A percentile compares a stretch with the other conserved stretches of the same genome.
These are phyloP conservation scores for Camptogramma bilineatum DNA, from an alignment of 2,888 invertebrate species.

Conservation along the genomic window DNA sequence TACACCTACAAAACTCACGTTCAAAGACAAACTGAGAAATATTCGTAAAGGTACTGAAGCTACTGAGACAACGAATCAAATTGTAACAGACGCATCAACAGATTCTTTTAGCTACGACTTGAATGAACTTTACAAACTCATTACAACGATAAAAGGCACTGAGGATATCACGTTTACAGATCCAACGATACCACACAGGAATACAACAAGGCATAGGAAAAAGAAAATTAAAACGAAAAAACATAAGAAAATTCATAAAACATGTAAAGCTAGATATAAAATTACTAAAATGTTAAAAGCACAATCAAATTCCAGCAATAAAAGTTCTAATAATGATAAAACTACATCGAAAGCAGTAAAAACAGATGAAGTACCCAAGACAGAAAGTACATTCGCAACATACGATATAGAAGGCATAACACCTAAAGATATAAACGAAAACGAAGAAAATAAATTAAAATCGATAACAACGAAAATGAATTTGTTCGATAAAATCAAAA, in stretches of 20 bases:
- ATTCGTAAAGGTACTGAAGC: neutral
- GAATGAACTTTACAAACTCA: conserved; percentile 51
- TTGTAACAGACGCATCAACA: conserved; percentile 1
- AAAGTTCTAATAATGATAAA: neutral
- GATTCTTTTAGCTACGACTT: conserved; percentile 46
- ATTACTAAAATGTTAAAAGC: conserved; percentile 1
- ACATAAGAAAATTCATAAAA: conserved; percentile 17
- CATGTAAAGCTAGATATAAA: conserved; percentile 12
- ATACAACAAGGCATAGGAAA: conserved; percentile 1
- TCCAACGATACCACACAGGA: conserved; percentile 21
- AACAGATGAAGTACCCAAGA: neutral
- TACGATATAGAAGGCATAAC: neutral
- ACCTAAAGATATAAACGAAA: neutral
- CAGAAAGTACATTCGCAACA: neutral
- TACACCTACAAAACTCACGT: neutral
- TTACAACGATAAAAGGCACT: conserved; percentile 44
- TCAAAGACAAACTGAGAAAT: conserved; percentile 13
- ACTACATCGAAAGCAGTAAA: neutral
- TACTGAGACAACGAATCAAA: neutral
- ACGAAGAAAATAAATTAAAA: neutral
- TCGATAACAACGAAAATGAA: conserved; percentile 8
- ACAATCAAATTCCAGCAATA: neutral
- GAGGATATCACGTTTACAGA: conserved; percentile 31
- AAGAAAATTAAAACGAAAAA: conserved; percentile 18
- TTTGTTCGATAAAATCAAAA: conserved; percentile 18